Evolutionary conservation across 2,888 invertebrate genomes (phyloP).

Genomic region (Nephrotoma flavescens): DNA sequence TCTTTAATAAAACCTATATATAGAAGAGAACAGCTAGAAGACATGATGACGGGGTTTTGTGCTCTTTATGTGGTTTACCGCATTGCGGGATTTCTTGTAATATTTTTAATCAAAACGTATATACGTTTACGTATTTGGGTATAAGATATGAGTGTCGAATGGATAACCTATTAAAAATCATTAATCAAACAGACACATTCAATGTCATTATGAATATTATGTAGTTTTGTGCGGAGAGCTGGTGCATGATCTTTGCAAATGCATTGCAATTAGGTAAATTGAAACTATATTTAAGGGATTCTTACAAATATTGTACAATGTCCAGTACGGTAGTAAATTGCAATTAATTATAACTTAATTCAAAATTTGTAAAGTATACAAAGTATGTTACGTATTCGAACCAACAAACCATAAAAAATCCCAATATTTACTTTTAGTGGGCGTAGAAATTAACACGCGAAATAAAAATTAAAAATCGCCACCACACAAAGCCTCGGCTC

Average conservation of each 20-base stretch:
- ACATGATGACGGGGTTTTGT: neutral
- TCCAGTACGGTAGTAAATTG: neutral
- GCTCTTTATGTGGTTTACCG: constrained; percentile 3
- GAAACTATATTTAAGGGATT: too few species aligned
- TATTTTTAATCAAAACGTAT: neutral
- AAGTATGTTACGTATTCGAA: neutral
- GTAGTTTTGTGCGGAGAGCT: neutral
- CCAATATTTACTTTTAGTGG: neutral
- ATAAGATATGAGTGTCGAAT: neutral
- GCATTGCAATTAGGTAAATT: too few species aligned
- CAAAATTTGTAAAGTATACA: neutral
- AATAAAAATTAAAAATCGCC: neutral
- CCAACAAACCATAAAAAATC: neutral
- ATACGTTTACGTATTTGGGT: neutral
- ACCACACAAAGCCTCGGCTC: neutral
- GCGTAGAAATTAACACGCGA: neutral
- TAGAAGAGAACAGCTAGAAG: neutral
- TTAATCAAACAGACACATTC: constrained; percentile 2
- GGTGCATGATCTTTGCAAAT: neutral
- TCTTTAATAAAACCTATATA: neutral
- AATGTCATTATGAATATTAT: neutral
- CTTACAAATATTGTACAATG: neutral
- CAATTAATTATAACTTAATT: neutral
- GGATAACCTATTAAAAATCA: neutral
- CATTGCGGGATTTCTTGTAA: constrained; percentile 1